Conservation (phyloP, 2,113 vertebrate genomes). For the Thalassoma bifasciatum region DNA sequence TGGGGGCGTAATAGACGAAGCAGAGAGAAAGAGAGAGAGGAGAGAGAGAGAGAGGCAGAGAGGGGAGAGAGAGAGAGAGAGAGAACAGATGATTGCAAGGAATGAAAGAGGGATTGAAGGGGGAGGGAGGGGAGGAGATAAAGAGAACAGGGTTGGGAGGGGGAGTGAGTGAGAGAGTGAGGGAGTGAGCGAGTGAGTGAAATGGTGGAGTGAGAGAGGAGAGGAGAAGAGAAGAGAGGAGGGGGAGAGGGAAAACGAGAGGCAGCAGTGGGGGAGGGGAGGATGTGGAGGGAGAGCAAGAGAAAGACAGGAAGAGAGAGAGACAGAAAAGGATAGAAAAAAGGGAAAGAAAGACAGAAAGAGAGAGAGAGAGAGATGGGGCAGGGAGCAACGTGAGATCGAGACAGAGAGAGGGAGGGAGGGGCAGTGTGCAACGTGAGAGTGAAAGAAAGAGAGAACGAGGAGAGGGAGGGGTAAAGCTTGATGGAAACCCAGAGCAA, state of each 20-base stretch:
- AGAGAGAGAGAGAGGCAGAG: constrained; percentile 67
- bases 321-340: constrained; percentile 20
- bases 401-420: constrained; percentile 4
- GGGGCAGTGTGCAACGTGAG: constrained; percentile 56
- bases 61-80: constrained; percentile 63
- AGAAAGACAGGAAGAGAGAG: constrained; percentile 22
- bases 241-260: constrained; percentile 50
- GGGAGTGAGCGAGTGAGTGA: constrained; percentile 60
- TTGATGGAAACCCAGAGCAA: constrained; percentile 56
- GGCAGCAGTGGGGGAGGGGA: constrained; percentile 72
- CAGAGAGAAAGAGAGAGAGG: constrained; percentile 64
- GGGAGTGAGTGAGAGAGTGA: constrained; percentile 50
- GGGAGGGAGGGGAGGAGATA: constrained; percentile 72
- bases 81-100: constrained; percentile 77
- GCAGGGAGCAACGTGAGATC: constrained; percentile 48
- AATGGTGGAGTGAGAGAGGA: constrained; percentile 52
- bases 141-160: constrained; percentile 63
- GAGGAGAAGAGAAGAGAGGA: constrained; percentile 23
- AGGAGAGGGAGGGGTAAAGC: constrained; percentile 44
- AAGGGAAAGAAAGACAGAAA: constrained; percentile 3
- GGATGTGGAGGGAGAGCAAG: constrained; percentile 64
- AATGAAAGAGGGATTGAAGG: constrained; percentile 80
- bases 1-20: constrained; percentile 77
- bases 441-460: constrained; percentile 41
- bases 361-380: constrained; percentile 26